Conservation (phyloP, 2,797 vertebrate genomes). For the Cyclura pinguis region DNA sequence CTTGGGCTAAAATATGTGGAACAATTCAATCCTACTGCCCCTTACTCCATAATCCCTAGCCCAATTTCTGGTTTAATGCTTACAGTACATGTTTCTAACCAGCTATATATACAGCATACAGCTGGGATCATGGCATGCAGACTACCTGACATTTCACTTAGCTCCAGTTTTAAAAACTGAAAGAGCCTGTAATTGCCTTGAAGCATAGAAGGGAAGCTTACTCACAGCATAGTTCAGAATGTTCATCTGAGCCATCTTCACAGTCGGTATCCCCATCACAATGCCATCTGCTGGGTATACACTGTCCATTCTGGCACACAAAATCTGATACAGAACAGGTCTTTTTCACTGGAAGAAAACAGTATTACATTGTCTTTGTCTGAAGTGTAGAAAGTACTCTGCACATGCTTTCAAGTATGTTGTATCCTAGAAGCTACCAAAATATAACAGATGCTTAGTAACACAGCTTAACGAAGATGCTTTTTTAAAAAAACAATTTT, state of each 20-base stretch:
- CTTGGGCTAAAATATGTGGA: background rate
- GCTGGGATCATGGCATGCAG: background rate
- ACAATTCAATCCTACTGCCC: background rate
- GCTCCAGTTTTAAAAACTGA: background rate
- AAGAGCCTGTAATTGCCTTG: background rate
- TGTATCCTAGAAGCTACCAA: background rate
- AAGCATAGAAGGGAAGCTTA: slow-evolving; percentile 56
- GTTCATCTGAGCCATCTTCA: slow-evolving; percentile 95
- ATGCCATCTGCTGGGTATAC: slow-evolving; percentile 94
- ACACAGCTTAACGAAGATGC: background rate
- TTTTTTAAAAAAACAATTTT: background rate
- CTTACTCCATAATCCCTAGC: background rate
- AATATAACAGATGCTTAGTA: background rate
- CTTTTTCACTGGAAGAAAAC: slow-evolving; percentile 86
- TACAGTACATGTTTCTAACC: background rate
- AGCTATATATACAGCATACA: background rate
- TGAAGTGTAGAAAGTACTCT: slow-evolving; percentile 17
- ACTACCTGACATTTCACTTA: too few relatives aligned
- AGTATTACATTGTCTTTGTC: slow-evolving; percentile 13
- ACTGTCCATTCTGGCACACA: slow-evolving; percentile 93
- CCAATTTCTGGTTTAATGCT: background rate
- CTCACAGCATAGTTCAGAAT: slow-evolving; percentile 93
- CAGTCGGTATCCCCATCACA: slow-evolving; percentile 97
- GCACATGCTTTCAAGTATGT: background rate
- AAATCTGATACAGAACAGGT: slow-evolving; percentile 91